A percentile compares a stretch with the other conserved stretches of the same genome.
Evolutionary conservation across 2,113 vertebrate genomes (phyloP).

Genomic region (Gallinago undulata): DNA sequence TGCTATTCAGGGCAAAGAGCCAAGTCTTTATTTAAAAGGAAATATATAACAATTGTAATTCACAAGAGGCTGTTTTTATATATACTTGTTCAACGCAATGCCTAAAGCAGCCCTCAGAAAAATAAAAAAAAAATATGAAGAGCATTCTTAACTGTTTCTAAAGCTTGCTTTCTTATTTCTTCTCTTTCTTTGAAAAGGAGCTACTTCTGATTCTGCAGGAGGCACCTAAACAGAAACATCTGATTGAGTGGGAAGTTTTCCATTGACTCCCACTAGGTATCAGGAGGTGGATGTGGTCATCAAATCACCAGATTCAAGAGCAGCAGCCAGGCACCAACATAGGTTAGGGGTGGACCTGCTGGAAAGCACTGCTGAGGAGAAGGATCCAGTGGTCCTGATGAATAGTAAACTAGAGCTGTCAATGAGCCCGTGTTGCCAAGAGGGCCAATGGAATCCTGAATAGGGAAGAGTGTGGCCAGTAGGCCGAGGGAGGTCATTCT

Average conservation of each 20-base stretch:
- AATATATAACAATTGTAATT: conserved; percentile 21
- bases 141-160: not conserved
- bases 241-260: not conserved
- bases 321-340: not conserved
- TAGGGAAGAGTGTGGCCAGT: no score
- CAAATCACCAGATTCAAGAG: not conserved
- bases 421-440: no score
- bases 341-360: no score
- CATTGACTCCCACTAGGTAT: not conserved
- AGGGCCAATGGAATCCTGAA: no score
- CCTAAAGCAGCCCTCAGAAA: not conserved
- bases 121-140: not conserved
- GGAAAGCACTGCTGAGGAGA: no score
- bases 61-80: not conserved
- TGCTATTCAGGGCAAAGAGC: conserved; percentile 38
- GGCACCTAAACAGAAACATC: not conserved
- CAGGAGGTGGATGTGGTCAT: not conserved
- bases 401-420: no score
- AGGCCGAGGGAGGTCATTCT: no score
- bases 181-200: not conserved
- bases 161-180: not conserved
- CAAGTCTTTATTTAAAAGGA: conserved; percentile 54
- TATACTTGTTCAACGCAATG: conserved; percentile 17
- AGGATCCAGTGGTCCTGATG: no score
- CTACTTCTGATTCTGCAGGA: not conserved